Conservation (phyloP, 2,797 vertebrate species). For the Leuciscus waleckii region DNA sequence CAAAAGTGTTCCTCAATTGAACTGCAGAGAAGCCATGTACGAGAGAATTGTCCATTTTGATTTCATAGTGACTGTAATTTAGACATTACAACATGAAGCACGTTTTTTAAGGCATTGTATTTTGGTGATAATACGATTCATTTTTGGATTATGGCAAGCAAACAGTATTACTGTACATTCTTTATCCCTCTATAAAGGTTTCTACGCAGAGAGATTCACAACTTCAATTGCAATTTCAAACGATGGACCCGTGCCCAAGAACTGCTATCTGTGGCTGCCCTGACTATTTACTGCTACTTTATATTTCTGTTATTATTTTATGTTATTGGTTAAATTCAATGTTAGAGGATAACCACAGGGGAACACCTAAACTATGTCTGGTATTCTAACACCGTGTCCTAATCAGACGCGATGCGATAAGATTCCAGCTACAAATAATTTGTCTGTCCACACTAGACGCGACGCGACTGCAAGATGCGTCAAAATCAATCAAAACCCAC, state of each 20-base stretch:
- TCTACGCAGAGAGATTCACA: neutral
- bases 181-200: neutral
- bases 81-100: neutral
- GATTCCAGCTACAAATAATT: too few relatives aligned
- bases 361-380: too few relatives aligned
- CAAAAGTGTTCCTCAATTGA: neutral
- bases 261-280: neutral
- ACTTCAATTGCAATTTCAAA: neutral
- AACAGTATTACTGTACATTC: neutral
- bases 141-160: neutral
- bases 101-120: neutral
- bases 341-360: neutral
- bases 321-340: neutral
- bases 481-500: too few relatives aligned
- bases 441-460: too few relatives aligned
- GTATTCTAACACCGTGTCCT: too few relatives aligned
- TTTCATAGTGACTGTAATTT: neutral
- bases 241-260: neutral
- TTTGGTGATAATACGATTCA: neutral
- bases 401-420: too few relatives aligned
- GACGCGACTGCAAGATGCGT: too few relatives aligned
- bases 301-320: neutral
- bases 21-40: neutral
- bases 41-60: neutral
- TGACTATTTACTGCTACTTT: neutral